phyloP scores from a whole-genome alignment of 2,888 invertebrate species.

The Megaustenia siamemsis region DNA sequence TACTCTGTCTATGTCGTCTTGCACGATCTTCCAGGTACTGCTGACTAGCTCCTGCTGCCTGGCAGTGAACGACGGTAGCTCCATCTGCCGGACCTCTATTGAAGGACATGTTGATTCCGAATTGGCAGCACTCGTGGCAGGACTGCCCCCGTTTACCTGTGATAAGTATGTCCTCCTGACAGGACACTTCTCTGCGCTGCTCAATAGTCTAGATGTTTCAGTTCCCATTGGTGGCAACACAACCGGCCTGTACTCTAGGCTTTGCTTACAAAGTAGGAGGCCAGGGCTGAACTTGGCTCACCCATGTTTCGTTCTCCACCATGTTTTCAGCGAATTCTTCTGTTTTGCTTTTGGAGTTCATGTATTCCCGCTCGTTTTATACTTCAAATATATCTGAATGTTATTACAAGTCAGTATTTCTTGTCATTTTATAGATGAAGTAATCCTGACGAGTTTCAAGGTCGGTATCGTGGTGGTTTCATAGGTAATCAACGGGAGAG shows the following conservation, averaged over 20 bases:
- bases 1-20: slow-evolving; percentile 69
- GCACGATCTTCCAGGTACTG: slow-evolving; percentile 67
- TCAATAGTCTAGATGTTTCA: slow-evolving; percentile 13
- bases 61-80: slow-evolving; percentile 65
- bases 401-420: no score
- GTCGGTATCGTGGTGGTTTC: no score
- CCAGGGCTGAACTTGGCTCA: background rate
- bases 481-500: background rate
- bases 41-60: slow-evolving; percentile 67
- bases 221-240: slow-evolving; percentile 41
- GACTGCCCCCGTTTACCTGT: slow-evolving; percentile 30
- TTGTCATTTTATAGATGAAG: no score
- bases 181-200: slow-evolving; percentile 32
- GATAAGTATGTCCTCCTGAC: slow-evolving; percentile 52
- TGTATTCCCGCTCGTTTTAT: background rate
- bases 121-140: slow-evolving; percentile 22
- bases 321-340: background rate
- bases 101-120: background rate
- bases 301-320: background rate
- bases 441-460: no score
- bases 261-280: background rate
- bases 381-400: background rate
- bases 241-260: slow-evolving; percentile 23
- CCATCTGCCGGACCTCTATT: slow-evolving; percentile 56
- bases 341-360: background rate